A percentile compares a stretch with the other conserved stretches of the same genome.
phyloP scores from a whole-genome alignment of 2,113 vertebrate genomes.

The Sialia sialis region DNA sequence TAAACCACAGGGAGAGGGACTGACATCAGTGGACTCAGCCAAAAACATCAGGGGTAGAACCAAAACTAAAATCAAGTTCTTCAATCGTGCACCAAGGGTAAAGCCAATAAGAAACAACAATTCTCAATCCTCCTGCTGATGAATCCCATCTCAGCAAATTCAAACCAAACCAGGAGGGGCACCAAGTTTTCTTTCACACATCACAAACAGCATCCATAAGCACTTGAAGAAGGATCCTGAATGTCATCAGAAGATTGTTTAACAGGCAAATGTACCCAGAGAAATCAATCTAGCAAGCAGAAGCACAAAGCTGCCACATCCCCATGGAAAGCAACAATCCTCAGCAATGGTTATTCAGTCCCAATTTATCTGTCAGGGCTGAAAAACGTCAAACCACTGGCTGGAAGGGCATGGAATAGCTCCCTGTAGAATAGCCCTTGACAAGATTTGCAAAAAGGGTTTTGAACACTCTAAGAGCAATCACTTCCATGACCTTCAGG shows the following conservation, averaged over 20 bases:
- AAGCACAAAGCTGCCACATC: not conserved
- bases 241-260: not conserved
- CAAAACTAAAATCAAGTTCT: not conserved
- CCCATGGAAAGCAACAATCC: not conserved
- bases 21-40: not conserved
- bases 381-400: not conserved
- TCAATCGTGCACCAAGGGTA: not conserved
- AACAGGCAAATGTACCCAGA: not conserved
- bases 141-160: not conserved
- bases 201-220: not conserved
- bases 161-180: not conserved
- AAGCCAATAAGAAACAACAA: not conserved
- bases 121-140: not conserved
- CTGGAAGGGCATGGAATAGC: not conserved
- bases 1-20: not conserved
- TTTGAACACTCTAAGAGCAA: not conserved
- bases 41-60: not conserved
- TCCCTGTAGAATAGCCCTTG: fast-evolving
- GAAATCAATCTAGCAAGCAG: not conserved
- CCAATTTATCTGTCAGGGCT: not conserved
- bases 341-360: not conserved
- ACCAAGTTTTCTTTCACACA: not conserved
- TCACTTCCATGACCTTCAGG: not conserved
- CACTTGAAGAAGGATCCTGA: not conserved
- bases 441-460: not conserved